Percentiles rank a stretch among this genome's conserved stretches.
Conservation (phyloP, 2,113 vertebrate species). For the Tonatia bakeri region DNA sequence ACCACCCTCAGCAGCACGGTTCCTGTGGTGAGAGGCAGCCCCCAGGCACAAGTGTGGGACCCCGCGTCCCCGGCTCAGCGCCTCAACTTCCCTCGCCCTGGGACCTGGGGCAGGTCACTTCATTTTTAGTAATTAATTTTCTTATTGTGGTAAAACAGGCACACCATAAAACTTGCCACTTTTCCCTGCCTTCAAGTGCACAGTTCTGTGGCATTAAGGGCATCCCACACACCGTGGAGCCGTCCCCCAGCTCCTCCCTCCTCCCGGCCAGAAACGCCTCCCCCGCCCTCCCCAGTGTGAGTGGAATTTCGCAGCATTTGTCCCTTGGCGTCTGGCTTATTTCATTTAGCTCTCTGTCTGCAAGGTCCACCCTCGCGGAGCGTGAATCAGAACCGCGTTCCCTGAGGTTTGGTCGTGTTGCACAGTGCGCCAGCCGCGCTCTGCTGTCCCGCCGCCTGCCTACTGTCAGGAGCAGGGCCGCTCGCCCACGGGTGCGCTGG, state of each 20-base stretch:
- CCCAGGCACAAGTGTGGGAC: fast-evolving
- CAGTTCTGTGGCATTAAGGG: fast-evolving
- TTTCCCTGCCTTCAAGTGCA: background rate
- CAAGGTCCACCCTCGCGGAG: background rate
- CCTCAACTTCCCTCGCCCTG: background rate
- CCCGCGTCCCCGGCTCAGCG: background rate
- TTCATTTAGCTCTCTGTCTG: background rate
- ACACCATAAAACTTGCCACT: fast-evolving
- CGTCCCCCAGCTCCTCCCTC: background rate
- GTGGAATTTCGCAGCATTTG: fast-evolving
- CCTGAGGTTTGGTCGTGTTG: background rate
- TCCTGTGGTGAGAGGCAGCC: too few species aligned
- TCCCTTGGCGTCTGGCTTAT: too few species aligned
- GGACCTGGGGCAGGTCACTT: background rate
- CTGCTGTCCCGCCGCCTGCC: fast-evolving
- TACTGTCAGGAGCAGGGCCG: background rate
- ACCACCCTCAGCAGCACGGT: fast-evolving
- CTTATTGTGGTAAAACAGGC: too few species aligned
- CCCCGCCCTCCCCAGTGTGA: fast-evolving
- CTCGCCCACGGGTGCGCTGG: fast-evolving
- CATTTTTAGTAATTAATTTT: background rate
- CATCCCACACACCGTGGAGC: fast-evolving
- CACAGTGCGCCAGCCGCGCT: fast-evolving
- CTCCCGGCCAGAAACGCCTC: background rate
- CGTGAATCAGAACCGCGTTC: background rate